phyloP scores from a whole-genome alignment of 2,113 vertebrate species.

The Alethe castanea region DNA sequence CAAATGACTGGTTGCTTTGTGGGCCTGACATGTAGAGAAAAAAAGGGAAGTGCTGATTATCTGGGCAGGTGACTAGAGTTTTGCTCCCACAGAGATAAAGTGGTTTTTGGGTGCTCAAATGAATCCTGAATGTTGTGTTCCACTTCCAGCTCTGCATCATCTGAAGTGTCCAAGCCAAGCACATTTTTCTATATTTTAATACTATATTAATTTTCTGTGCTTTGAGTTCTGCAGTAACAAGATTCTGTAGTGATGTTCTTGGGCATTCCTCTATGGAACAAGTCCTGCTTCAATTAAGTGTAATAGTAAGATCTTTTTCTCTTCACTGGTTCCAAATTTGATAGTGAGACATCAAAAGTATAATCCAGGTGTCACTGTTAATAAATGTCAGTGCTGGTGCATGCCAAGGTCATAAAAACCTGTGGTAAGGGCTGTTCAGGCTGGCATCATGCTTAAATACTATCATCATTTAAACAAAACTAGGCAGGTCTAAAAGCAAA shows the following conservation, averaged over 20 bases:
- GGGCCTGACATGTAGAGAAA: neutral
- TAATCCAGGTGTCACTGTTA: neutral
- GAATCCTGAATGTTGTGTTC: neutral
- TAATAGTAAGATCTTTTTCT: neutral
- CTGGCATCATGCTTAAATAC: neutral
- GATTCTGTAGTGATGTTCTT: neutral
- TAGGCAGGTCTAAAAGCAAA: conserved; percentile 1
- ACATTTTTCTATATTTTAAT: neutral
- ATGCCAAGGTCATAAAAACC: conserved; percentile 28
- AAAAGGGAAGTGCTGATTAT: neutral
- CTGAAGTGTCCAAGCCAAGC: neutral
- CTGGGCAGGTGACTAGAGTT: neutral
- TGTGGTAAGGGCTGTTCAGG: neutral
- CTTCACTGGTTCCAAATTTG: neutral
- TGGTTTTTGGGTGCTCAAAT: neutral
- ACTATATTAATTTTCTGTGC: neutral
- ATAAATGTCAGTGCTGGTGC: conserved; percentile 21
- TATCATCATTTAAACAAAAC: neutral
- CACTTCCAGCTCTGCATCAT: neutral
- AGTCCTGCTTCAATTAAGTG: neutral
- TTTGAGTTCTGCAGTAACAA: neutral
- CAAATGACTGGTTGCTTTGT: neutral
- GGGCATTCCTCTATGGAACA: neutral
- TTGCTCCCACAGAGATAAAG: neutral
- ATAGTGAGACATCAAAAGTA: conserved; percentile 22